Base-by-base conservation (phyloP, 2,797 vertebrate genomes). In the Picus viridis region DNA sequence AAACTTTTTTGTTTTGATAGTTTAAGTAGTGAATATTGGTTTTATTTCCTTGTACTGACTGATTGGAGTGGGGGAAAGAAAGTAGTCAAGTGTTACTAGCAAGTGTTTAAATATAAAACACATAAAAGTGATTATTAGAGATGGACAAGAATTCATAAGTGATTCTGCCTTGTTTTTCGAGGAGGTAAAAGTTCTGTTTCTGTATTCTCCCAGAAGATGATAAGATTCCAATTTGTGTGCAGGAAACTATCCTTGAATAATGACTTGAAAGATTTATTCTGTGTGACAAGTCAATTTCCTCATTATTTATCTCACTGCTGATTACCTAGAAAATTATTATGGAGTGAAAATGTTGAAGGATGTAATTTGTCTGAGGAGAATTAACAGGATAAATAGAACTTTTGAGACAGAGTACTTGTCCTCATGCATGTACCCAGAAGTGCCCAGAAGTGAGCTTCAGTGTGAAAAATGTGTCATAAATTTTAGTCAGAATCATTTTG, bases 401-500 rank as follows among this genome's bases (percentile, higher is more conserved):
- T 54, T 79, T 3, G 20, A 78, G 36, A 62, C 15, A 7, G 69
- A 83, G 6, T 74, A 12, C 12, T 83, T 67, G 6, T 92, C n/a
- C 22, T 74, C 2, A 0, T 51, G 13, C 1, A 0, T 62, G 4
- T 63, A 32, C 13, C 13, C 34, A 58, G 2, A 4, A 67, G 8
- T 53, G 36, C 18, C 74, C 81, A 29, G n/a, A 64, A 88, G 30
- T 68, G 32, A 83, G n/a, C 18, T 9, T 7, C 47, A 61, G 20
- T 5, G 1, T 82, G 45, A 88, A 81, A 92, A 80, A 19, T 14
- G 4, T 63, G 12, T 72, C 34, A 4, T 27, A 36, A 41, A 54
- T 85, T 77, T 1, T 3, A 72, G 59, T 49, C 83, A 72, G 59
- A 85, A 64, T 83, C 27, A 30, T 7, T 76, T 94, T 92, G 76